Percentiles rank a stretch among this genome's conserved stretches.
These are phyloP conservation scores for Drosophila micromelanica DNA, from an alignment of 1,140 invertebrate species.

Conservation along the genomic window DNA sequence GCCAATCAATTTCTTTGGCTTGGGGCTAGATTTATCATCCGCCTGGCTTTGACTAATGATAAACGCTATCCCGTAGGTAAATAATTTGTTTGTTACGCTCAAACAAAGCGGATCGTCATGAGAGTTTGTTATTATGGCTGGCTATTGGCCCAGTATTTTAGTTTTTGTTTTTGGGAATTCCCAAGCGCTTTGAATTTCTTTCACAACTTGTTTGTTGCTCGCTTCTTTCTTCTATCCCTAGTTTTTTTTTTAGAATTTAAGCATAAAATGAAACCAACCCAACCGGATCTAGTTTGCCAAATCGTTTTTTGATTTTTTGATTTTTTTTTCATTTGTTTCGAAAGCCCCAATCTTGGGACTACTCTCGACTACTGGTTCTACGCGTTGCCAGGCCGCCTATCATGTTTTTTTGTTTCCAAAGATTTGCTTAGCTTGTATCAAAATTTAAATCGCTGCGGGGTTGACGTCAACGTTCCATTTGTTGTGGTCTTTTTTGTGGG, in stretches of 20 bases:
- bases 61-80: slow-evolving; percentile 43
- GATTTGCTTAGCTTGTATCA: slow-evolving; percentile 14
- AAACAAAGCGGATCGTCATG: slow-evolving; percentile 48
- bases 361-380: slow-evolving; percentile 68
- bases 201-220: slow-evolving; percentile 30
- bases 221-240: slow-evolving; percentile 61
- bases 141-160: slow-evolving; percentile 66
- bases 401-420: not conserved
- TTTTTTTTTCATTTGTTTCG: too few species aligned
- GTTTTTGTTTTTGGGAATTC: slow-evolving; percentile 61
- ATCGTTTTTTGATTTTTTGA: too few species aligned
- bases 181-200: slow-evolving; percentile 66
- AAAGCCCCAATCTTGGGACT: slow-evolving; percentile 20
- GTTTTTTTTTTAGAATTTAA: slow-evolving; percentile 46
- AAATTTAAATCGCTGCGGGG: slow-evolving; percentile 37
- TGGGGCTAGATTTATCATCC: slow-evolving; percentile 41
- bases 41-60: slow-evolving; percentile 70
- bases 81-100: slow-evolving; percentile 65
- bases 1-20: slow-evolving; percentile 64
- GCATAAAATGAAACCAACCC: slow-evolving; percentile 49
- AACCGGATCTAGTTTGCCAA: slow-evolving; percentile 76
- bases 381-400: slow-evolving; percentile 21
- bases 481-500: slow-evolving; percentile 9
- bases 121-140: slow-evolving; percentile 60
- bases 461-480: slow-evolving; percentile 39